Conservation (phyloP, 2,888 invertebrate genomes). For the Brachyopa scutellaris region DNA sequence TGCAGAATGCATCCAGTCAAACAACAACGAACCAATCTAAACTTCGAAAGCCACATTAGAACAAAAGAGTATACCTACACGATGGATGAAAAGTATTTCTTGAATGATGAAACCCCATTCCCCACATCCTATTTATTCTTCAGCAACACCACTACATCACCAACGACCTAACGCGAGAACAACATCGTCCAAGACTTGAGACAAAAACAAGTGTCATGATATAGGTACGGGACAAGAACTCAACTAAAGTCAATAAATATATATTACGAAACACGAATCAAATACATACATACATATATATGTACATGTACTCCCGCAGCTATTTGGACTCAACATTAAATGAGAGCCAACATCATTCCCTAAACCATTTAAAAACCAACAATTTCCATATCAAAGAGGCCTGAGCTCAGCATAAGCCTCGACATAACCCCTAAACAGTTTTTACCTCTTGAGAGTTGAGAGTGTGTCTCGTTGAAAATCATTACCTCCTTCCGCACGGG, state of each 20-base stretch:
- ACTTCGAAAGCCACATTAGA: constrained; percentile 31
- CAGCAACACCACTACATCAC: constrained; percentile 25
- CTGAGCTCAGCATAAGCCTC: constrained; percentile 59
- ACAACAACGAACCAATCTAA: constrained; percentile 53
- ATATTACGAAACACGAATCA: constrained; percentile 53
- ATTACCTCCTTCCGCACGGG: neutral
- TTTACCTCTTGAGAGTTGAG: constrained; percentile 53
- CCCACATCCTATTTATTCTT: neutral
- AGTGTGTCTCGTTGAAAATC: constrained; percentile 53
- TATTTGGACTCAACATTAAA: constrained; percentile 52
- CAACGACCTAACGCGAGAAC: constrained; percentile 42
- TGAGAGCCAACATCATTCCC: constrained; percentile 50
- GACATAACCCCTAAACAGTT: constrained; percentile 19
- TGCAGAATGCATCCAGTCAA: constrained; percentile 60
- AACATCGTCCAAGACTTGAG: constrained; percentile 39
- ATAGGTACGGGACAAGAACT: constrained; percentile 45
- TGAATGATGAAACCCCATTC: no score
- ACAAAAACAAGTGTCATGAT: constrained; percentile 68
- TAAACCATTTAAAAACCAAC: constrained; percentile 66
- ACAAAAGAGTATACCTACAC: constrained; percentile 62
- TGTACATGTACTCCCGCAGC: constrained; percentile 13
- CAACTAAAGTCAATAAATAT: constrained; percentile 60
- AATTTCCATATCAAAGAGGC: constrained; percentile 62
- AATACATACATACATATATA: constrained; percentile 26
- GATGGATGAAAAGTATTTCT: constrained; percentile 29